Evolutionary conservation across 2,888 invertebrate species (phyloP), one percentile per base, ranked within the genome.

Genomic region (Myopa tessellatipennis): DNA sequence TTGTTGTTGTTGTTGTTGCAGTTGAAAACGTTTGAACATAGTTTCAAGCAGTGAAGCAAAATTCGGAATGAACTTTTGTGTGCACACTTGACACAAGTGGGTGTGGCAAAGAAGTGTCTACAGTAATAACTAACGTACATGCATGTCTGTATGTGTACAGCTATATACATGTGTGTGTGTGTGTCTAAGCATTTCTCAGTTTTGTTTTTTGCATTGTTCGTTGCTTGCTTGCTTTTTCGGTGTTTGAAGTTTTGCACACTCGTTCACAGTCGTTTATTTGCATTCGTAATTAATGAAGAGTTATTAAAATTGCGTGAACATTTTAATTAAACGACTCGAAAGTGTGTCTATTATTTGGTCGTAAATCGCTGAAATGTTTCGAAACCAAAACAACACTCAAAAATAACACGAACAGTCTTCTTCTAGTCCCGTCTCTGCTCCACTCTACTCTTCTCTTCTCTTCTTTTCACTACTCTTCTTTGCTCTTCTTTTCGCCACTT

Each of bases 291-390:
- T 74, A 74, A 74, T 74, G 74, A 74, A 74, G 65, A 74, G 74
- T 74, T 74, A 74, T 74, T 74, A 74, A 74, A 74, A 74, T 65
- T 65, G 74, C 74, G 65, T 74, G 74, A 74, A 74, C 45, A 74
- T 74, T 74, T 74, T 74, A 74, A 74, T 74, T 74, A 74, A 74
- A 74, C 50, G 74, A 74, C 63, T 65, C 65, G 52, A 36, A 60
- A 74, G 63, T 34, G 74, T 52, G 60, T 74, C 63, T 74, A 74
- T 74, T 74, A 74, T 74, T 65, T 74, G 65, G 65, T 50, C 63
- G 63, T 74, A 74, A 74, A 74, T 74, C 34, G 52, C 36, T 36
- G 45, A n/a, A 67, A 63, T 45, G 6, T 45, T 45, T 10, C 45
- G 1, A 1, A 45, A 6, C 10, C 10, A 10, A 45, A 45, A 10